Conservation (phyloP, 2,797 vertebrate species). For the Dicrostonyx torquatus region DNA sequence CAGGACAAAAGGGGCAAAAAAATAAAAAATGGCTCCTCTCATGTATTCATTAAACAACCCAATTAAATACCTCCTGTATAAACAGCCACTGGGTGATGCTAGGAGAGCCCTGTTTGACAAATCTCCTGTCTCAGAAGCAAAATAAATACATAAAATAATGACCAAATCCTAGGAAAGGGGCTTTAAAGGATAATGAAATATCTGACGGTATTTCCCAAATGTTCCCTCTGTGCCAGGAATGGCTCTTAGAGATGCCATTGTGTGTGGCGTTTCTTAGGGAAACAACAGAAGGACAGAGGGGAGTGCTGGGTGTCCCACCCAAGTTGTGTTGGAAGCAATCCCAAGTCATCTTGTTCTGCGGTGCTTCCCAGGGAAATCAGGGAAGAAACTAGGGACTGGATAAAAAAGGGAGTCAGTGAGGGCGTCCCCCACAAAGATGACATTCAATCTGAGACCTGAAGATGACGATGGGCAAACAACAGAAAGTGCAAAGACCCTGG, state of each 20-base stretch:
- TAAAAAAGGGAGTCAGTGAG: not conserved
- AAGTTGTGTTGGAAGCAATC: not conserved
- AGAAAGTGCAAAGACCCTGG: constrained; percentile 6
- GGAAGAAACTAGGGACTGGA: not conserved
- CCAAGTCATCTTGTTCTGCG: not conserved
- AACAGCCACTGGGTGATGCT: not conserved
- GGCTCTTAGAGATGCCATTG: not conserved
- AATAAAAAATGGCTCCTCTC: not conserved
- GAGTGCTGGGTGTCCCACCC: not conserved
- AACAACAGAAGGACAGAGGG: not conserved
- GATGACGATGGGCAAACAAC: not conserved
- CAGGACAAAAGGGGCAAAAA: not conserved
- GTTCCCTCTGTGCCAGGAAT: not conserved
- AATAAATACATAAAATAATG: not conserved
- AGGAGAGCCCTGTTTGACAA: not conserved
- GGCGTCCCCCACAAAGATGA: constrained; percentile 1
- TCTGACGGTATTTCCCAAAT: not conserved
- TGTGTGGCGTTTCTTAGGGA: not conserved
- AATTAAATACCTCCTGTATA: not conserved
- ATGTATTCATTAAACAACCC: not conserved
- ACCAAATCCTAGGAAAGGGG: not conserved
- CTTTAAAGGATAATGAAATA: not conserved
- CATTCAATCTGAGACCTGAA: constrained; percentile 23
- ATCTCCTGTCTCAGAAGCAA: constrained; percentile 51
- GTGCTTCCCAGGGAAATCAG: not conserved